Base-by-base conservation (phyloP, 2,797 vertebrate genomes). In the Chrosomus eos region DNA sequence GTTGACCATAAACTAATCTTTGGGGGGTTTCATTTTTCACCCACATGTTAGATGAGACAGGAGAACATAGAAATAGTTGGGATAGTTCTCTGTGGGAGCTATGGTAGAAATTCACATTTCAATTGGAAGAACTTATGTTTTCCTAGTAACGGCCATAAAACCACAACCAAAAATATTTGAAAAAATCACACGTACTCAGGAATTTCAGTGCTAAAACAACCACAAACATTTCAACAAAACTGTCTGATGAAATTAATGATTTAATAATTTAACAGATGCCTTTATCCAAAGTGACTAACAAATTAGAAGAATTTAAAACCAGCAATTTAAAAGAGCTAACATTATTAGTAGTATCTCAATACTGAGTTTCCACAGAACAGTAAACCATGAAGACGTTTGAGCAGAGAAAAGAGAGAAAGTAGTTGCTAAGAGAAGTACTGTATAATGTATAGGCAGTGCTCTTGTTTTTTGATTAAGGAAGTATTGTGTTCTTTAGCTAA, bases 1-100 rank as follows among this genome's bases (percentile, higher is more conserved):
- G 82, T 73, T 90, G 74, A 85, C 75, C 86, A 43, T 43, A 85
- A 87, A 87, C 72, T 84, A 87, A 58, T 87, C 62, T 68, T 77
- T 58, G 14, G 18, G 14, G 18, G 33, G 80, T 80, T 81, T 80
- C 31, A 71, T 87, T 71, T 71, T 18, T 62, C 38, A 70, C 11
- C 21, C n/a, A 43, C 14, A 81, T 26, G 21, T 58, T 58, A 48
- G 36, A 77, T 28, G n/a, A 45, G 36, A 84, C 60, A 67, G 26
- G 36, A 43, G 8, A 77, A 68, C 26, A 53, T 38, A 68, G 48
- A 75, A 76, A 53, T 64, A 16, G 14, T 51, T 33, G 60, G 45
- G 2, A 67, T 43, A 26, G 26, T 83, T 55, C n/a, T 74, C 31
- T 76, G 62, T 55, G 51, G 21, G 36, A 60, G 45, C 14, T 40